phyloP scores from a whole-genome alignment of 2,797 vertebrate genomes.

The Bucorvus abyssinicus region DNA sequence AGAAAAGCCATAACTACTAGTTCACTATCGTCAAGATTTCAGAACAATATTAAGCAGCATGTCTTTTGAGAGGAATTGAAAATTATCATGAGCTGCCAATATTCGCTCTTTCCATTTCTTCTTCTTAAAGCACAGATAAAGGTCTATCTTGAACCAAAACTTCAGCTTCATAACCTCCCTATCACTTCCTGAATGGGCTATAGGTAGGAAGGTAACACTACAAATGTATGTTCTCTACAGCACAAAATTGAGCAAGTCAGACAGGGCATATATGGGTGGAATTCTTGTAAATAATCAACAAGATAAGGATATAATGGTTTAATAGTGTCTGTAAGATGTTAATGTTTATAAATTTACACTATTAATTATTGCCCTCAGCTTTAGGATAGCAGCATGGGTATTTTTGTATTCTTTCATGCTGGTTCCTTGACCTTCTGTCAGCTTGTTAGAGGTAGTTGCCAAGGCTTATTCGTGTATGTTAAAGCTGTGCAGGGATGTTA shows the following conservation, averaged over 20 bases:
- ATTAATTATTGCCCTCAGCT: neutral
- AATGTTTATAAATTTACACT: neutral
- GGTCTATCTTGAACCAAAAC: neutral
- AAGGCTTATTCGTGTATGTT: neutral
- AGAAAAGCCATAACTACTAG: neutral
- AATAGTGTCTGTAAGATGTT: neutral
- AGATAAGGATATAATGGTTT: neutral
- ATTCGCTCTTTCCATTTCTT: neutral
- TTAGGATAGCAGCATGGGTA: neutral
- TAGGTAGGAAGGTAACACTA: neutral
- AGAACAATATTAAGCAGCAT: neutral
- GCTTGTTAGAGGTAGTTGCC: neutral
- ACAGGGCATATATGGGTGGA: accelerated
- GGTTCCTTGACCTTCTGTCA: neutral
- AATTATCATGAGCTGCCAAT: neutral
- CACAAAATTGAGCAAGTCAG: neutral
- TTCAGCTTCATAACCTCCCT: neutral
- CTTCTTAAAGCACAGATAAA: neutral
- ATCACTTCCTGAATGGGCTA: neutral
- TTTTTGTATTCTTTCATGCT: neutral
- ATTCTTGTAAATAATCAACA: neutral
- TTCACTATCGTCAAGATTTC: neutral
- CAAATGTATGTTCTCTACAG: neutral
- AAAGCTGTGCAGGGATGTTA: neutral
- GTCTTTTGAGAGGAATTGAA: neutral